A percentile compares a stretch with the other conserved stretches of the same genome.
phyloP scores from a whole-genome alignment of 1,140 invertebrate genomes.

The Meloidogyne chitwoodi region DNA sequence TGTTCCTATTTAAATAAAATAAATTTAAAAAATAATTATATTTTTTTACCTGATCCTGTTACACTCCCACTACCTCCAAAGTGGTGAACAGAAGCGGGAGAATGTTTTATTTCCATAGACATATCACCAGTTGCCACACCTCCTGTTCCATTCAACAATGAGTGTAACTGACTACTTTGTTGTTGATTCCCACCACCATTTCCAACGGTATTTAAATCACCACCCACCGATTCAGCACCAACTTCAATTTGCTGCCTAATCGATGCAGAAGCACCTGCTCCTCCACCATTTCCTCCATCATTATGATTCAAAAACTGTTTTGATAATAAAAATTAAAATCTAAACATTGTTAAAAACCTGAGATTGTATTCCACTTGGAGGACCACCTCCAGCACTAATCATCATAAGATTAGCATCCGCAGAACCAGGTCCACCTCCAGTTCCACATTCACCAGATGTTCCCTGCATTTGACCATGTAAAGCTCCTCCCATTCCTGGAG shows the following conservation, averaged over 20 bases:
- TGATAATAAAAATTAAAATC: background rate
- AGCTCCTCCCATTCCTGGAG: background rate
- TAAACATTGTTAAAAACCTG: background rate
- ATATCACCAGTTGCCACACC: background rate
- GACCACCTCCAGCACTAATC: background rate
- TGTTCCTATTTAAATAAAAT: background rate
- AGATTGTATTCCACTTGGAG: background rate
- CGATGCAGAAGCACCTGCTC: background rate
- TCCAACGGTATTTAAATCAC: background rate
- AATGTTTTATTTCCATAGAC: slow-evolving; percentile 34
- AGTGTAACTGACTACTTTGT: slow-evolving; percentile 3
- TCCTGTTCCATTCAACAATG: slow-evolving; percentile 6
- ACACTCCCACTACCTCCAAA: slow-evolving; percentile 4
- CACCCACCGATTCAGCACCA: background rate
- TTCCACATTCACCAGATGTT: background rate
- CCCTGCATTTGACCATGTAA: background rate
- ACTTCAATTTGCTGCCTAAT: background rate
- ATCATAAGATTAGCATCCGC: background rate
- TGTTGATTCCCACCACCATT: background rate
- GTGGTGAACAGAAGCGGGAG: slow-evolving; percentile 25
- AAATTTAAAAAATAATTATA: background rate
- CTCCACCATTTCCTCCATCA: background rate
- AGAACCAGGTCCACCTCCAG: background rate
- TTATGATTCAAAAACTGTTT: background rate
- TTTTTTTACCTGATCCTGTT: background rate